Evolutionary conservation across 2,888 invertebrate genomes (phyloP).

Genomic region (Drosophila infuscata): DNA sequence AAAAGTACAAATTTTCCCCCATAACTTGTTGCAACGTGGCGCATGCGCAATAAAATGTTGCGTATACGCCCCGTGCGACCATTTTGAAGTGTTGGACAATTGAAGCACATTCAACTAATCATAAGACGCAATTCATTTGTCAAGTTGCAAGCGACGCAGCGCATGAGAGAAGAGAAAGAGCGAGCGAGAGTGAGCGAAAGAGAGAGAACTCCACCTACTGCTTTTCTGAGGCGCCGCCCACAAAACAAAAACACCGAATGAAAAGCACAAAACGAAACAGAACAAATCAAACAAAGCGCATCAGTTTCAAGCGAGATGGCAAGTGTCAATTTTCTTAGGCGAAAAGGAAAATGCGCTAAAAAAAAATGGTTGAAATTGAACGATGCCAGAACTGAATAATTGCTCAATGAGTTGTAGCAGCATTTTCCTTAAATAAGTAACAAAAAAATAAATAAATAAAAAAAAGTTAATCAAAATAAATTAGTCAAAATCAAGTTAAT

Average conservation of each 20-base stretch:
- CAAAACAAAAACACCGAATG: constrained; percentile 55
- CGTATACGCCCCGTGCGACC: constrained; percentile 51
- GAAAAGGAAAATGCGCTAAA: neutral
- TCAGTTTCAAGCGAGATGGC: constrained; percentile 38
- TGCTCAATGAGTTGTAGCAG: neutral
- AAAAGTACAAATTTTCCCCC: constrained; percentile 1
- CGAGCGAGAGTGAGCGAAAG: neutral
- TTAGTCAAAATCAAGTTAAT: neutral
- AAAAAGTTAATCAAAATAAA: neutral
- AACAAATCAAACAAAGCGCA: constrained; percentile 55
- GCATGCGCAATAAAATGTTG: constrained; percentile 56
- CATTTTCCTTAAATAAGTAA: neutral
- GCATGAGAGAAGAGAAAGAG: neutral
- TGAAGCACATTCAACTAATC: constrained; percentile 18
- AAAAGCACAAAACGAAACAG: constrained; percentile 41
- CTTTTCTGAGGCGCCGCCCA: constrained; percentile 62
- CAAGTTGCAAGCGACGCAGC: constrained; percentile 20
- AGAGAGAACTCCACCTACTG: constrained; percentile 47
- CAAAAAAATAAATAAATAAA: neutral
- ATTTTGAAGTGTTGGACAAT: constrained; percentile 35
- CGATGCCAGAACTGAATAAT: neutral
- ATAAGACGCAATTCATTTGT: constrained; percentile 43
- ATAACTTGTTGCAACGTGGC: constrained; percentile 20
- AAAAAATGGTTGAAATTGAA: neutral
- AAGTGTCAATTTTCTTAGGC: constrained; percentile 5